Conservation (phyloP, 1,140 invertebrate genomes). For the Meloidogyne floridensis region DNA sequence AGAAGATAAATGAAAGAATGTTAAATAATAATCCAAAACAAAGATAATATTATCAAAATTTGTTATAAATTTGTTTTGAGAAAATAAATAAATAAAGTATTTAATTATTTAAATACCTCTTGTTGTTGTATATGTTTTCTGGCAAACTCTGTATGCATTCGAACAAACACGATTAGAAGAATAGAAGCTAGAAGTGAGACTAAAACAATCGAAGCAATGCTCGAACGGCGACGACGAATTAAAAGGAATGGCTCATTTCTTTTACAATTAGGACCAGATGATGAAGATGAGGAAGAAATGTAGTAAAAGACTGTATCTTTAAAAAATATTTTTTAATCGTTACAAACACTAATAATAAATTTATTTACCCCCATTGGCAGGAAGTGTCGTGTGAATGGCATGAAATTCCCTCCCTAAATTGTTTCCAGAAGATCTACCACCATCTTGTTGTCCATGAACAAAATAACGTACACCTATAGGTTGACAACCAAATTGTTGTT, state of each 20-base stretch:
- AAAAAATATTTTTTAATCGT: background rate
- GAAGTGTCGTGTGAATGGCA: background rate
- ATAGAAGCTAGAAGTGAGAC: background rate
- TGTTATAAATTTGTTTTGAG: background rate
- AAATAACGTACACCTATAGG: background rate
- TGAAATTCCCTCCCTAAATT: background rate
- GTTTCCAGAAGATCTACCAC: background rate
- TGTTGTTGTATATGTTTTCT: background rate
- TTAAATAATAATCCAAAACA: background rate
- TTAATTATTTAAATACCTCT: background rate
- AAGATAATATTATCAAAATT: background rate
- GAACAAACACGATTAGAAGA: slow-evolving; percentile 1
- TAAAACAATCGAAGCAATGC: background rate
- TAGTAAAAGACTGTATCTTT: slow-evolving; percentile 9
- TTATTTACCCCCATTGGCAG: background rate
- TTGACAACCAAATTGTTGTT: background rate
- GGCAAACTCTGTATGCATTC: background rate
- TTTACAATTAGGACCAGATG: slow-evolving; percentile 1
- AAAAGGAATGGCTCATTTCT: slow-evolving; percentile 1
- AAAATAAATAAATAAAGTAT: too few relatives aligned
- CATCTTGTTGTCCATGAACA: background rate
- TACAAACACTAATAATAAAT: background rate
- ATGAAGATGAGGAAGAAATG: background rate
- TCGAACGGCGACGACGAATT: background rate
- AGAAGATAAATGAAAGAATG: background rate